Evolutionary conservation across 2,888 invertebrate species (phyloP), one percentile per base, ranked within the genome.

Genomic region (Trissonchulus latispiculum): DNA sequence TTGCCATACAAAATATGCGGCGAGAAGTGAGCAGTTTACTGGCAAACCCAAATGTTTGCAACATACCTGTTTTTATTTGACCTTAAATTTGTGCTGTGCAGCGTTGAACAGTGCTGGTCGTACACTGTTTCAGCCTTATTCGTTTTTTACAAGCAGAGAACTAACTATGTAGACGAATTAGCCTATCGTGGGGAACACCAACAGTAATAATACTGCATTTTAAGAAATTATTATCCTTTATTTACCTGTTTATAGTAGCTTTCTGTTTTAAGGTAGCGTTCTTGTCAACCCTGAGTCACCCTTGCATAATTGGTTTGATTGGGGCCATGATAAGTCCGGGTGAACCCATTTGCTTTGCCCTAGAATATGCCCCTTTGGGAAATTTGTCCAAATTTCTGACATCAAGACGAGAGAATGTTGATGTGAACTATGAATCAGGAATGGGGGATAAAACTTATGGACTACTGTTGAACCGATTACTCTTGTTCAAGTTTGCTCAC

Each of bases 1-100:
- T 37, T 33, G 73, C 73, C 18, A 33, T 73, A n/a, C 73, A 73
- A 72, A 36, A 33, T 28, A 73, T 73, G 73, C 28, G 73, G n/a
- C 73, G 73, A 2, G 73, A 73, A 33, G 73, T 72, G 31, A 8
- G 29, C 29, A n/a, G n/a, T n/a, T n/a, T n/a, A n/a, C n/a, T n/a
- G n/a, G n/a, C n/a, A n/a, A n/a, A n/a, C n/a, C n/a, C n/a, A n/a
- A n/a, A n/a, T n/a, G n/a, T n/a, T n/a, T n/a, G n/a, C n/a, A n/a
- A n/a, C n/a, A n/a, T n/a, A n/a, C n/a, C n/a, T n/a, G n/a, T n/a
- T n/a, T n/a, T n/a, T n/a, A n/a, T n/a, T n/a, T n/a, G n/a, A n/a
- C n/a, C n/a, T n/a, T n/a, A n/a, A n/a, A n/a, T n/a, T n/a, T n/a
- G n/a, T n/a, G n/a, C n/a, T n/a, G n/a, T n/a, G n/a, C n/a, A n/a